A percentile compares a stretch with the other conserved stretches of the same genome.
Evolutionary conservation across 2,113 vertebrate genomes (phyloP).

Genomic region (Plecturocebus donacophilus): DNA sequence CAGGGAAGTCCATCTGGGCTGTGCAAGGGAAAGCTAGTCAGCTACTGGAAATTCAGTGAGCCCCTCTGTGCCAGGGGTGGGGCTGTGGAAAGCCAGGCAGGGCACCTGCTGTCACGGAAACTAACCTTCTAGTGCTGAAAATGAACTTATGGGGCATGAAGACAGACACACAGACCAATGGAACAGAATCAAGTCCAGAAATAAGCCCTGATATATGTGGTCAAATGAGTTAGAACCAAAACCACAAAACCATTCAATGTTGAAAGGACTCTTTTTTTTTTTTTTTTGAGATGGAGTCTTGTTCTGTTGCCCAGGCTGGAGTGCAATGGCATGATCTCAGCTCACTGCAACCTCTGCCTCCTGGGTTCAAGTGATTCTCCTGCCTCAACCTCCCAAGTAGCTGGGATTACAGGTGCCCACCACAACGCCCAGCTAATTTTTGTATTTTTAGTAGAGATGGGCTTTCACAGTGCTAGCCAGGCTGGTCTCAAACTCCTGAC

Average conservation of each 20-base stretch:
- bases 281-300: not conserved
- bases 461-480: not conserved
- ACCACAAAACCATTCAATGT: not conserved
- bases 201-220: accelerated
- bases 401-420: not conserved
- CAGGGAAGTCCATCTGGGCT: too few relatives aligned
- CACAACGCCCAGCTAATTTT: not conserved
- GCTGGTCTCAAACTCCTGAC: not conserved
- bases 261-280: not conserved
- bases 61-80: not conserved
- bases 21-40: not conserved
- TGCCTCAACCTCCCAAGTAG: not conserved
- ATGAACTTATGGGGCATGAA: not conserved
- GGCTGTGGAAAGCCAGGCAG: not conserved
- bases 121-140: not conserved
- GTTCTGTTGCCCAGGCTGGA: not conserved
- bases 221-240: not conserved
- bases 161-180: not conserved
- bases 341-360: not conserved
- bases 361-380: not conserved
- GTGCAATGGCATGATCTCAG: not conserved
- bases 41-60: not conserved
- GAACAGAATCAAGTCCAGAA: not conserved
- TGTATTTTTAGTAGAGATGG: not conserved
- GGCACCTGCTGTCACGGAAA: not conserved